Conservation (phyloP, 1,140 invertebrate species). For the Pseudomyrmex concolor region DNA sequence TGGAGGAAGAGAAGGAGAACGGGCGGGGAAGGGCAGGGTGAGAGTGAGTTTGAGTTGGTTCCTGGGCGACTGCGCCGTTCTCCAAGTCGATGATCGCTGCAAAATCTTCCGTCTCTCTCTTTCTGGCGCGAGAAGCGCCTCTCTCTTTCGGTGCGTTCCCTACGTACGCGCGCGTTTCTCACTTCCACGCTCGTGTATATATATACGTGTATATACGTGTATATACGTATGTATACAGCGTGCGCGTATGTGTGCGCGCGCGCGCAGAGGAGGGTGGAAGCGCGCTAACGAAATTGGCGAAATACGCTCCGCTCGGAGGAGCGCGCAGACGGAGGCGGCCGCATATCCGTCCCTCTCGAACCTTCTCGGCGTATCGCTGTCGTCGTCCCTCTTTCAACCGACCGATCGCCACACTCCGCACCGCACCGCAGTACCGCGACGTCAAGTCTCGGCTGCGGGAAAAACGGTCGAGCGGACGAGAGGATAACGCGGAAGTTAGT, state of each 20-base stretch:
- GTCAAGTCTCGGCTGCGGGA: constrained; percentile 34
- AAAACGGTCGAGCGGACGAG: constrained; percentile 52
- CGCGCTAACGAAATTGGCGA: constrained; percentile 71
- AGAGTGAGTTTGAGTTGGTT: constrained; percentile 63
- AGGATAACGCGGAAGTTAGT: constrained; percentile 60
- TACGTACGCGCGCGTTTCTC: constrained; percentile 39
- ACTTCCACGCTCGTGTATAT: constrained; percentile 6
- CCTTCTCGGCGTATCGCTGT: constrained; percentile 34
- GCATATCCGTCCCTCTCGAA: constrained; percentile 32
- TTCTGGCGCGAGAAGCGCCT: constrained; percentile 24
- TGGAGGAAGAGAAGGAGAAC: constrained; percentile 15
- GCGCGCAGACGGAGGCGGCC: constrained; percentile 16
- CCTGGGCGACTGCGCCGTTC: constrained; percentile 68
- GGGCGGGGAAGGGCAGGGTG: constrained; percentile 44
- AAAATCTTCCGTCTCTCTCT: constrained; percentile 72
- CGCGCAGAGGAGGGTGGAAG: no score
- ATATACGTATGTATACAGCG: not conserved
- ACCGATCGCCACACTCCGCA: constrained; percentile 3
- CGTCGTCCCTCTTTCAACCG: constrained; percentile 49
- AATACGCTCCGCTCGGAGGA: constrained; percentile 66
- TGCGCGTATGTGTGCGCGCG: constrained; percentile 55
- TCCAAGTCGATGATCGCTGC: constrained; percentile 75
- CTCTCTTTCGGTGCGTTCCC: constrained; percentile 45
- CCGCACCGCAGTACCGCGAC: constrained; percentile 19
- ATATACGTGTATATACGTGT: not conserved